phyloP scores from a whole-genome alignment of 1,140 invertebrate genomes.

The Listronotus oregonensis region DNA sequence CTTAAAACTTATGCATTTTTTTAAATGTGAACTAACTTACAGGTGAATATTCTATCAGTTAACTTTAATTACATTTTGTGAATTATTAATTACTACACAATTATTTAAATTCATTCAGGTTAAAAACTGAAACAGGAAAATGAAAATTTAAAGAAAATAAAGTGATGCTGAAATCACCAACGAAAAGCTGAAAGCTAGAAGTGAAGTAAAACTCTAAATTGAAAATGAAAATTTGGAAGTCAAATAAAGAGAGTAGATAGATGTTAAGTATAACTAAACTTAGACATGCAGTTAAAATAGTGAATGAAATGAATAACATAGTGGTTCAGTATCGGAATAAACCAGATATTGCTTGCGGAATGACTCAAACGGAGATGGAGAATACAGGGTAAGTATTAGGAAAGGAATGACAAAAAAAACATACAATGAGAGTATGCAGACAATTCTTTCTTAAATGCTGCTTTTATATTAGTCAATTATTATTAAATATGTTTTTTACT shows the following conservation, averaged over 20 bases:
- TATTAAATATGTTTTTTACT: too few species aligned
- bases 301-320: conserved; percentile 26
- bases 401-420: too few species aligned
- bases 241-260: conserved; percentile 16
- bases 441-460: too few species aligned
- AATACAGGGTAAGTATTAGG: background rate
- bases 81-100: background rate
- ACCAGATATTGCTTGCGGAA: conserved; percentile 6
- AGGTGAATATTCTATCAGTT: too few species aligned
- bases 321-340: conserved; percentile 11
- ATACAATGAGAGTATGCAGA: too few species aligned
- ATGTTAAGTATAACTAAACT: conserved; percentile 26
- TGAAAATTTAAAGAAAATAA: conserved; percentile 5
- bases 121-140: conserved; percentile 18
- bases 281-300: conserved; percentile 27
- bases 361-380: conserved; percentile 20
- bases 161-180: background rate
- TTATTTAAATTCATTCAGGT: too few species aligned
- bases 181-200: conserved; percentile 22
- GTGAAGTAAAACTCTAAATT: conserved; percentile 19
- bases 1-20: too few species aligned
- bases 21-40: too few species aligned
- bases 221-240: conserved; percentile 15
- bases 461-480: too few species aligned
- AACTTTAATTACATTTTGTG: too few species aligned